Evolutionary conservation across 2,113 vertebrate genomes (phyloP).

Genomic region (Nerophis ophidion): DNA sequence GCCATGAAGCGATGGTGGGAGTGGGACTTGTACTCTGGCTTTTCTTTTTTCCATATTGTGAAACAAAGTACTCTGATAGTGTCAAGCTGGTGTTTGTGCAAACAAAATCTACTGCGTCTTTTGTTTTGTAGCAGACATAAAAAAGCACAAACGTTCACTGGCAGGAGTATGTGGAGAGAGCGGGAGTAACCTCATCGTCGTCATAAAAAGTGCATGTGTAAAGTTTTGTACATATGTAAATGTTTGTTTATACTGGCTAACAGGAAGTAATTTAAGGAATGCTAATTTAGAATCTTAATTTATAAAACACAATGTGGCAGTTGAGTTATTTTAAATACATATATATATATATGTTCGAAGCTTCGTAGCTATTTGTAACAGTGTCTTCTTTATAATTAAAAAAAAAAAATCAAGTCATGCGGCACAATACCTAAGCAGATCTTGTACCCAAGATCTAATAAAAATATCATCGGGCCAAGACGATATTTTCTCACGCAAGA

Average conservation of each 20-base stretch:
- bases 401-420: slow-evolving; percentile 21
- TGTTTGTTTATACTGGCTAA: slow-evolving; percentile 71
- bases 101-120: slow-evolving; percentile 43
- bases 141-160: slow-evolving; percentile 13
- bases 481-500: slow-evolving; percentile 68
- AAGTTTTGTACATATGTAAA: slow-evolving; percentile 74
- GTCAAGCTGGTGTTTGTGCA: slow-evolving; percentile 41
- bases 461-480: slow-evolving; percentile 46
- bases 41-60: slow-evolving; percentile 68
- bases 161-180: slow-evolving; percentile 32
- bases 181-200: slow-evolving; percentile 56
- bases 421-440: slow-evolving; percentile 40
- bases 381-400: slow-evolving; percentile 40
- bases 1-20: slow-evolving; percentile 35
- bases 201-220: slow-evolving; percentile 62
- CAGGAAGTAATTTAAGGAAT: slow-evolving; percentile 73
- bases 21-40: slow-evolving; percentile 44
- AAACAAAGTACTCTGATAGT: slow-evolving; percentile 41
- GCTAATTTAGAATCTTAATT: slow-evolving; percentile 73
- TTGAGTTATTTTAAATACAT: slow-evolving; percentile 62
- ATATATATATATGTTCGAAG: slow-evolving; percentile 44
- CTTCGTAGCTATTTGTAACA: slow-evolving; percentile 65
- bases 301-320: slow-evolving; percentile 64
- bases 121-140: background rate
- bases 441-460: slow-evolving; percentile 52